These are phyloP conservation scores for Channallabes apus DNA, from an alignment of 2,797 vertebrate genomes.

Conservation along the genomic window DNA sequence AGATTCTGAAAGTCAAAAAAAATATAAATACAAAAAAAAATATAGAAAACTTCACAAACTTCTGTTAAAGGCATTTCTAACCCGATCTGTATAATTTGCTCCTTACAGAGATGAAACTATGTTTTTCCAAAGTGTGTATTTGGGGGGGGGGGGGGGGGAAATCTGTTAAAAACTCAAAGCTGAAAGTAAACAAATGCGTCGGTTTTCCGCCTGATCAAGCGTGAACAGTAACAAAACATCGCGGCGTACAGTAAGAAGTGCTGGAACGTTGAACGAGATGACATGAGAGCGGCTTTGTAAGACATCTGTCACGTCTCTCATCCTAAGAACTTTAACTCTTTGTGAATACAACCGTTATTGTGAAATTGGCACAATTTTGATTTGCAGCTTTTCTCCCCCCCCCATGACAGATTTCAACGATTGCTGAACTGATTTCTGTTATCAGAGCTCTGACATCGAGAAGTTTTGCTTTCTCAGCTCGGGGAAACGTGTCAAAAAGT, in stretches of 20 bases:
- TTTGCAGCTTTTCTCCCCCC: not conserved
- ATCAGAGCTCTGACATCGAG: not conserved
- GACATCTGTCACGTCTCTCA: not conserved
- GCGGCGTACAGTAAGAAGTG: not conserved
- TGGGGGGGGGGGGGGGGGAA: too few species aligned
- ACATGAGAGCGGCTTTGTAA: not conserved
- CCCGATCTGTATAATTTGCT: not conserved
- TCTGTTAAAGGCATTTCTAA: not conserved
- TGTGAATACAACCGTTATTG: not conserved
- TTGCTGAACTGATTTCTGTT: not conserved
- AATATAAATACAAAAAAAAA: not conserved
- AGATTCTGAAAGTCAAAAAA: not conserved
- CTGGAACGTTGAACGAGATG: not conserved
- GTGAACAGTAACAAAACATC: not conserved
- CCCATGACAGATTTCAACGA: not conserved
- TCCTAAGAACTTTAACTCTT: not conserved
- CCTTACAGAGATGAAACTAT: not conserved
- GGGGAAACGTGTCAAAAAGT: too few species aligned
- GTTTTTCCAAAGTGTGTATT: not conserved
- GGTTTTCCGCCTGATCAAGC: not conserved
- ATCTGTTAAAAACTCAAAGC: not conserved
- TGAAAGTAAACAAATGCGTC: not conserved
- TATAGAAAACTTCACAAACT: not conserved
- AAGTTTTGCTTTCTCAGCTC: not conserved
- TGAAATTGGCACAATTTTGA: not conserved